Base-by-base conservation (phyloP, 2,797 vertebrate genomes). In the Paramormyrops hopkinsi region DNA sequence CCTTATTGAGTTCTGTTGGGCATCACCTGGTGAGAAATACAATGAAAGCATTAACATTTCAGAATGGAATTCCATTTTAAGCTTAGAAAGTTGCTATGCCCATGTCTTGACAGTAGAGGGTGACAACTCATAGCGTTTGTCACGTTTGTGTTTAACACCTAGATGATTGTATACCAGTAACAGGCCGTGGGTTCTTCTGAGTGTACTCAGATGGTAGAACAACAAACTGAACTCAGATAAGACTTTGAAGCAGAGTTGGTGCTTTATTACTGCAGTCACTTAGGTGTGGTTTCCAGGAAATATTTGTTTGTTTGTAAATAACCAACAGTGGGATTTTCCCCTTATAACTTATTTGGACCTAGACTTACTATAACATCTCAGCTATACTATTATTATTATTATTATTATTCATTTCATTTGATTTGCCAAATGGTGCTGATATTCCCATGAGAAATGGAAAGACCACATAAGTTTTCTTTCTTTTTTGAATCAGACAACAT, bases 401-500 rank as follows among this genome's bases (percentile, higher is more conserved):
- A 62, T 25, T 25, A 69, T 33, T 33, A 5, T 69, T 69, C 29
- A 33, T 29, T 69, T 33, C 3, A 69, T 14, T 69, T 69, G 3
- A 33, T 69, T 69, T 69, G 11, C 12, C 65, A 69, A 4, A 69
- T 12, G 25, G 65, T 33, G 25, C 3, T 33, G 65, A 69, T 69
- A 29, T 69, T 33, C 25, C 65, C 25, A 33, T 33, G 3, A 69
- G 11, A 69, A 62, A 62, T 62, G 8, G 2, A 62, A 62, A 22
- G 56, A 33, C 25, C 8, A 11, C 62, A 0, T 69, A 29, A 19
- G 2, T 19, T 76, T 53, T 53, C 17, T 41, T 19, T 2, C 9
- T 33, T 12, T 73, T 41, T 41, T 41, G 56, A 76, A 17, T 17
- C 92, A 91, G 17, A 93, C 90, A 86, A 87, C 44, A 83, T 91